A percentile compares a stretch with the other conserved stretches of the same genome.
Evolutionary conservation across 2,888 invertebrate species (phyloP).

Genomic region (Tholera decimalis): DNA sequence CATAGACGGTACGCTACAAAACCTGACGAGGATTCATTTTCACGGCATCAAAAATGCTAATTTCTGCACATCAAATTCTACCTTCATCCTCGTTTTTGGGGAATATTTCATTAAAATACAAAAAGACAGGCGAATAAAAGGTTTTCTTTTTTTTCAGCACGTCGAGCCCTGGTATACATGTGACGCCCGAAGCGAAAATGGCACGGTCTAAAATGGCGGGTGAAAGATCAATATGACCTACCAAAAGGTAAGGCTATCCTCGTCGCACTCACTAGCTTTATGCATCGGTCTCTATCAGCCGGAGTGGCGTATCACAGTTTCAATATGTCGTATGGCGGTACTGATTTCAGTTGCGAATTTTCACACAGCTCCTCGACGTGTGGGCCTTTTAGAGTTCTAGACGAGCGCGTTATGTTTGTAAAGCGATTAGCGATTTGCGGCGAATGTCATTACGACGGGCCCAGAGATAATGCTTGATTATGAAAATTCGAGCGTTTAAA

Average conservation of each 20-base stretch:
- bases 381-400: constrained; percentile 76
- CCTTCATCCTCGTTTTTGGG: constrained; percentile 78
- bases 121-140: constrained; percentile 88
- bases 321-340: constrained; percentile 86
- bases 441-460: constrained; percentile 79
- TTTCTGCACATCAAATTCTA: constrained; percentile 81
- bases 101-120: constrained; percentile 88
- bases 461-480: constrained; percentile 84
- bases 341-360: constrained; percentile 84
- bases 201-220: constrained; percentile 90
- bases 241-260: constrained; percentile 84
- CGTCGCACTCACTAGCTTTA: constrained; percentile 69
- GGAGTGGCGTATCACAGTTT: constrained; percentile 80
- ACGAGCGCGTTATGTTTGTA: constrained; percentile 77
- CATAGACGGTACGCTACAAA: constrained; percentile 57
- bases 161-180: constrained; percentile 81
- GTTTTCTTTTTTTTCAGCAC: constrained; percentile 79
- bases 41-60: constrained; percentile 85
- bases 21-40: constrained; percentile 73
- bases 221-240: constrained; percentile 91
- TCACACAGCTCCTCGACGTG: constrained; percentile 71
- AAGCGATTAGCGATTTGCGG: constrained; percentile 83
- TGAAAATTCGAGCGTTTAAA: constrained; percentile 78
- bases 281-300: constrained; percentile 76
- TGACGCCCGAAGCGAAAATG: constrained; percentile 89